Conservation (phyloP, 64 coral and sea anemone genomes). For the Porites lutea region DNA sequence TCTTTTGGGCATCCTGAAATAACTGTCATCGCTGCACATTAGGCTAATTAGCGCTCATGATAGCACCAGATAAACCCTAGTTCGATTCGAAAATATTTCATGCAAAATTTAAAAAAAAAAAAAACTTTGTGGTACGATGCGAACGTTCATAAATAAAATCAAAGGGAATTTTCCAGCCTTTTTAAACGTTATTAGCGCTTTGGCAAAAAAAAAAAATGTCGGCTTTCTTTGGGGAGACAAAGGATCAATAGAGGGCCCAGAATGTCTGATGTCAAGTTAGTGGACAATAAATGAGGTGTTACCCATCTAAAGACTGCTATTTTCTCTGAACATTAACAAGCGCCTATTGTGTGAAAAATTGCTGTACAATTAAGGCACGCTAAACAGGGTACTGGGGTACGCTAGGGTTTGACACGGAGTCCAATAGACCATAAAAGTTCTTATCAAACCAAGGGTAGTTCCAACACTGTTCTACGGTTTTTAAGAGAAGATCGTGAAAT, state of each 20-base stretch:
- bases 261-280: conserved; percentile 37
- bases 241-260: conserved; percentile 22
- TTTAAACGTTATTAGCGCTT: neutral
- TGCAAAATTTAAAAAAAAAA: neutral
- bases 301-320: conserved; percentile 30
- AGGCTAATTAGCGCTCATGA: conserved; percentile 31
- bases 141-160: too few species aligned
- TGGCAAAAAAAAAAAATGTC: neutral
- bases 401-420: too few species aligned
- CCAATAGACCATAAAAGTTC: too few species aligned
- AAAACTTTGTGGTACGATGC: too few species aligned
- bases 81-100: neutral
- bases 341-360: neutral
- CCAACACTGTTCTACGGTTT: too few species aligned
- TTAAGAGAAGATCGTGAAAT: too few species aligned
- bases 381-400: neutral
- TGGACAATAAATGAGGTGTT: conserved; percentile 59
- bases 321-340: conserved; percentile 19
- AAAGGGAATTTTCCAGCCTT: too few species aligned
- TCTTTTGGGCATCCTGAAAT: conserved; percentile 21
- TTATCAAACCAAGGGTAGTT: too few species aligned
- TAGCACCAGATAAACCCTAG: neutral
- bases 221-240: conserved; percentile 1
- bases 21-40: conserved; percentile 42
- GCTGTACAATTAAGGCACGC: neutral